Conservation (phyloP, 2,888 invertebrate species). For the Microplitis deprimator region DNA sequence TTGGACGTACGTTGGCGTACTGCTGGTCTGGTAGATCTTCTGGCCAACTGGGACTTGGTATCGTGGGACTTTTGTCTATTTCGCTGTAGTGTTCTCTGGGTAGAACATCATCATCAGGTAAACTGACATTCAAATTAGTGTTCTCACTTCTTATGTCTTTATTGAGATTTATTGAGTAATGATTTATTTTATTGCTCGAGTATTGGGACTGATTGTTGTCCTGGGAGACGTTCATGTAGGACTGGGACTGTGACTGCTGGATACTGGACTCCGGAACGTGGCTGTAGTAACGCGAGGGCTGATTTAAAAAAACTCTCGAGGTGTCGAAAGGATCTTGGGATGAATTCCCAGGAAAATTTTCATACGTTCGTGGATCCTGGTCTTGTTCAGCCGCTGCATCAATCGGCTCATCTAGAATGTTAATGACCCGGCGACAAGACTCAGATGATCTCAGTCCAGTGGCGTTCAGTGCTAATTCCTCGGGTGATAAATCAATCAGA, state of each 20-base stretch:
- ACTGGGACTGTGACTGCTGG: slow-evolving; percentile 49
- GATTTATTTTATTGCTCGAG: slow-evolving; percentile 50
- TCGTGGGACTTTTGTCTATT: slow-evolving; percentile 59
- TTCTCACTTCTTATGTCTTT: slow-evolving; percentile 61
- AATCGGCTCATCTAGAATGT: slow-evolving; percentile 68
- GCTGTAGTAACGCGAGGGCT: slow-evolving; percentile 69
- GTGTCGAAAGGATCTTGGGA: slow-evolving; percentile 81
- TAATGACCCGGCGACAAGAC: slow-evolving; percentile 62
- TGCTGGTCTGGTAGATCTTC: slow-evolving; percentile 63
- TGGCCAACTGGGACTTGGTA: slow-evolving; percentile 59
- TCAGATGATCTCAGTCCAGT: slow-evolving; percentile 48
- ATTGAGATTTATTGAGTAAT: slow-evolving; percentile 59
- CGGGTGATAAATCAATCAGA: slow-evolving; percentile 82
- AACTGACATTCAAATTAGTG: slow-evolving; percentile 59
- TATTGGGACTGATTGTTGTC: slow-evolving; percentile 43
- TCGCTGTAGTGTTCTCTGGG: slow-evolving; percentile 64
- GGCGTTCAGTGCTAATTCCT: slow-evolving; percentile 68
- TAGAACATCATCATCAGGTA: slow-evolving; percentile 45
- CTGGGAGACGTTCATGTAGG: slow-evolving; percentile 61
- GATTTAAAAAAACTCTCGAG: slow-evolving; percentile 69
- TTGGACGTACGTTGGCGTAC: slow-evolving; percentile 60
- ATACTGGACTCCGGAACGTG: slow-evolving; percentile 66
- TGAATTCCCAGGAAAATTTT: slow-evolving; percentile 60
- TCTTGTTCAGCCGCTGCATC: slow-evolving; percentile 55
- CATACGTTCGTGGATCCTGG: slow-evolving; percentile 63